Evolutionary conservation across 2,113 vertebrate species (phyloP).

Genomic region (Varanus salvator): DNA sequence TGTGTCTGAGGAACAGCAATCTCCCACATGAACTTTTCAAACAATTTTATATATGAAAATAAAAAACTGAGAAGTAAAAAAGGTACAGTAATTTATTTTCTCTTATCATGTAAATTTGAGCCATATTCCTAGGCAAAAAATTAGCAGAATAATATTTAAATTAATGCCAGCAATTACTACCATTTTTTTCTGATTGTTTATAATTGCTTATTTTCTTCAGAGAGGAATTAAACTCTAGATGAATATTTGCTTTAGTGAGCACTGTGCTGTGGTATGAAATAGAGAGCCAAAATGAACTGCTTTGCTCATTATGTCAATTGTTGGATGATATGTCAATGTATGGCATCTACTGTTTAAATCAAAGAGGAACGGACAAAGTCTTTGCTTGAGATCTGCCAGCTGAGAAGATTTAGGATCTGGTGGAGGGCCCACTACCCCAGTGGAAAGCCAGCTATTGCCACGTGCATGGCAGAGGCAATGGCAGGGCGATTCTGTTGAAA

Average conservation of each 20-base stretch:
- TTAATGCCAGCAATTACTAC: conserved; percentile 57
- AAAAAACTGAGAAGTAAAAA: conserved; percentile 8
- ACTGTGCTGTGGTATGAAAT: conserved; percentile 58
- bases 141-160: conserved; percentile 31
- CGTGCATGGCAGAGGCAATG: too few species aligned
- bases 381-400: background rate
- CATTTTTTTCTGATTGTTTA: conserved; percentile 60
- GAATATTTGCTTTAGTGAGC: conserved; percentile 52
- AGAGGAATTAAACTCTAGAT: conserved; percentile 63
- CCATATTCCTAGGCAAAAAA: conserved; percentile 43
- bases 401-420: background rate
- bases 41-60: conserved; percentile 5
- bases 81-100: conserved; percentile 38
- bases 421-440: background rate
- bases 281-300: conserved; percentile 41
- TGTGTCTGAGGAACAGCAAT: conserved; percentile 2
- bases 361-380: conserved; percentile 32
- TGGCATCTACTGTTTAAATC: conserved; percentile 52
- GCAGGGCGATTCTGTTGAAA: too few species aligned
- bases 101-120: conserved; percentile 40
- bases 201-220: conserved; percentile 54
- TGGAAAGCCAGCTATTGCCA: too few species aligned
- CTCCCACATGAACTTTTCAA: background rate
- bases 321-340: conserved; percentile 50
- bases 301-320: conserved; percentile 56